These are phyloP conservation scores for Caenorhabditis macrosperma DNA, from an alignment of 2,888 invertebrate genomes.

Conservation along the genomic window DNA sequence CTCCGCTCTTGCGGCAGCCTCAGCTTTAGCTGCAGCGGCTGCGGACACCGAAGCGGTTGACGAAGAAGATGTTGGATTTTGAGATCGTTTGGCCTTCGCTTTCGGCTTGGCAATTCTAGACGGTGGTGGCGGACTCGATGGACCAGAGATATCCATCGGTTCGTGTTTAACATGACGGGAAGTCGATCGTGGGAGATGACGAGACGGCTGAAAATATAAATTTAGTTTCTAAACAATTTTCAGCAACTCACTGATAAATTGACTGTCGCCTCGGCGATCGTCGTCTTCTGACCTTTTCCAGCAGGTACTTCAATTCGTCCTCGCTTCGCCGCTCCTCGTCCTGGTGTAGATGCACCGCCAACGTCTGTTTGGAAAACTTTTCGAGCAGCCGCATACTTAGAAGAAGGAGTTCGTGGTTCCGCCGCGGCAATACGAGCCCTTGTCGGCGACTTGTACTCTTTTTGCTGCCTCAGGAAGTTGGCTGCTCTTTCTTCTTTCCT, in stretches of 20 bases:
- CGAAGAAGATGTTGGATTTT: not conserved
- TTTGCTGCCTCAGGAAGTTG: slow-evolving; percentile 7
- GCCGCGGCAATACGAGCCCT: not conserved
- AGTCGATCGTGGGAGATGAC: slow-evolving; percentile 6
- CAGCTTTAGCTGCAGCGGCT: not conserved
- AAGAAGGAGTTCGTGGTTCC: not conserved
- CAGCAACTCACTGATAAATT: slow-evolving; percentile 23
- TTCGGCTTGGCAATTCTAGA: slow-evolving; percentile 24
- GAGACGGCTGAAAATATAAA: slow-evolving; percentile 41
- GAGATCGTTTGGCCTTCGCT: slow-evolving; percentile 29
- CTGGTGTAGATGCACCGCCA: slow-evolving; percentile 16
- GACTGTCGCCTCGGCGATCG: slow-evolving; percentile 23
- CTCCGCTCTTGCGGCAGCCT: not conserved
- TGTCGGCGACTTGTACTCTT: slow-evolving; percentile 8
- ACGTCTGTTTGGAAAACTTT: slow-evolving; percentile 17
- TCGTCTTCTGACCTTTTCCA: not conserved
- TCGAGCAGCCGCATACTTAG: slow-evolving; percentile 2
- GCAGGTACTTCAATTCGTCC: slow-evolving; percentile 8
- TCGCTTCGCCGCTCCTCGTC: slow-evolving; percentile 38
- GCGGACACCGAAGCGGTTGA: not conserved
- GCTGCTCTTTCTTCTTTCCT: slow-evolving; percentile 32
- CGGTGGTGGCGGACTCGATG: not conserved
- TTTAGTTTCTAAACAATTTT: not conserved
- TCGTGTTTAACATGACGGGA: slow-evolving; percentile 5
- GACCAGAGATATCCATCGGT: slow-evolving; percentile 3